Percentiles rank a stretch among this genome's conserved stretches.
Conservation (phyloP, 2,797 vertebrate species). For the Petrocephalus sullivani region DNA sequence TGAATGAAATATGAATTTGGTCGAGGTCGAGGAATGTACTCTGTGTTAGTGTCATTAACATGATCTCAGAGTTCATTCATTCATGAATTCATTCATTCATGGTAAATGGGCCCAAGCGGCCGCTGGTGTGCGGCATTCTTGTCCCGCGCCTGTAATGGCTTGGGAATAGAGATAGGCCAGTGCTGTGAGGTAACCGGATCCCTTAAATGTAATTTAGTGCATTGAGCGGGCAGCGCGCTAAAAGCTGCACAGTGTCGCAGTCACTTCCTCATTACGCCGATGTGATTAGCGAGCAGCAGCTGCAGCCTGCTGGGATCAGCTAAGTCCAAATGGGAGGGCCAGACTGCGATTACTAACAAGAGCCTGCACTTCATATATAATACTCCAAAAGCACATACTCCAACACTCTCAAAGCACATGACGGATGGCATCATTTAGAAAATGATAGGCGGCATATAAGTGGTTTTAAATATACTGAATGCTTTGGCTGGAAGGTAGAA, state of each 20-base stretch:
- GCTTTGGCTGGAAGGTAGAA: background rate
- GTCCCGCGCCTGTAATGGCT: background rate
- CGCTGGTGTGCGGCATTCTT: background rate
- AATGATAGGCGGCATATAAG: background rate
- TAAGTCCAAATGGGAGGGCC: background rate
- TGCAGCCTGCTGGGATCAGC: slow-evolving; percentile 25
- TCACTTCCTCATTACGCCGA: slow-evolving; percentile 51
- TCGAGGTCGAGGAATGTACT: background rate
- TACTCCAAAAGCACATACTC: background rate
- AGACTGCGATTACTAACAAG: background rate
- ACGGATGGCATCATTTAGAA: background rate
- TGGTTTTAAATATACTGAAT: background rate
- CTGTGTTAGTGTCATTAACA: background rate
- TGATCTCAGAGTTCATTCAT: background rate
- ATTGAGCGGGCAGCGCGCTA: background rate
- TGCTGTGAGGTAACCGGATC: slow-evolving; percentile 10
- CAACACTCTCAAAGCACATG: background rate
- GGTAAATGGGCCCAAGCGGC: background rate
- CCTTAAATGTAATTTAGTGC: slow-evolving; percentile 1
- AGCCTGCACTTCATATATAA: background rate
- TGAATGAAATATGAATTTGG: background rate
- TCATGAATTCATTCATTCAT: background rate
- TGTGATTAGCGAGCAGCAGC: slow-evolving; percentile 51
- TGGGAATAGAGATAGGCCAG: background rate
- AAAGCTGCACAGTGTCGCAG: slow-evolving; percentile 30